Conservation (phyloP, 1,140 invertebrate genomes). For the Drosophila miranda region DNA sequence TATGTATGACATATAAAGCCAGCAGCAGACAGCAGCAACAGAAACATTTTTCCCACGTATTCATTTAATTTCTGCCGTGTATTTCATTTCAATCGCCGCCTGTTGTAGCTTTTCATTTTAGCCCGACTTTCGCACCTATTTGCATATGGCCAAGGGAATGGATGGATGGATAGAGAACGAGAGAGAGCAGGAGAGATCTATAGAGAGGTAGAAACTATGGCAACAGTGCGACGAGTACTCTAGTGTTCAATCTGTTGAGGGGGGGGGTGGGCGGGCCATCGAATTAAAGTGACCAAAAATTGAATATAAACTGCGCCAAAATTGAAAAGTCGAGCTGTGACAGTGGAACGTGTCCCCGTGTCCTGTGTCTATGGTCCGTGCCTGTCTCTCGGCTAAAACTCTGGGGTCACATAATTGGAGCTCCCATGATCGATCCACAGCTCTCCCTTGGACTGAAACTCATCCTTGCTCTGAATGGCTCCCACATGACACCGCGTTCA, state of each 20-base stretch:
- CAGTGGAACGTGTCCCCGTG: slow-evolving; percentile 56
- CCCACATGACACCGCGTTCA: too few species aligned
- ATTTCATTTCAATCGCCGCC: slow-evolving; percentile 72
- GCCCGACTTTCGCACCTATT: slow-evolving; percentile 72
- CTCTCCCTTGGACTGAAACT: too few species aligned
- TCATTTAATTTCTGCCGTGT: slow-evolving; percentile 74
- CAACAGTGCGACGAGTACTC: background rate
- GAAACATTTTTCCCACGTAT: slow-evolving; percentile 70
- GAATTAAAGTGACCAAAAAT: slow-evolving; percentile 70
- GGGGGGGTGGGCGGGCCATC: slow-evolving; percentile 30
- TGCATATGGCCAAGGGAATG: slow-evolving; percentile 53
- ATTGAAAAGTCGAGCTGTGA: slow-evolving; percentile 70
- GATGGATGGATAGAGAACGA: background rate
- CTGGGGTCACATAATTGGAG: background rate
- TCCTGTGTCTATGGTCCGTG: background rate
- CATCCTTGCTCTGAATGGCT: too few species aligned
- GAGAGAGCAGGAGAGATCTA: background rate
- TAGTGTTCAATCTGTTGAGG: slow-evolving; percentile 38
- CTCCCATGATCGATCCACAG: too few species aligned
- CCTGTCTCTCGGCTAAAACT: slow-evolving; percentile 16
- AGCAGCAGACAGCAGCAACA: slow-evolving; percentile 28
- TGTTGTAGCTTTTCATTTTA: slow-evolving; percentile 61
- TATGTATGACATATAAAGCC: slow-evolving; percentile 69
- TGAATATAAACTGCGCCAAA: slow-evolving; percentile 74
- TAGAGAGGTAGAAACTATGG: slow-evolving; percentile 26